A percentile compares a stretch with the other conserved stretches of the same genome.
These are phyloP conservation scores for Gerris lacustris DNA, from an alignment of 2,888 invertebrate species.

Conservation along the genomic window DNA sequence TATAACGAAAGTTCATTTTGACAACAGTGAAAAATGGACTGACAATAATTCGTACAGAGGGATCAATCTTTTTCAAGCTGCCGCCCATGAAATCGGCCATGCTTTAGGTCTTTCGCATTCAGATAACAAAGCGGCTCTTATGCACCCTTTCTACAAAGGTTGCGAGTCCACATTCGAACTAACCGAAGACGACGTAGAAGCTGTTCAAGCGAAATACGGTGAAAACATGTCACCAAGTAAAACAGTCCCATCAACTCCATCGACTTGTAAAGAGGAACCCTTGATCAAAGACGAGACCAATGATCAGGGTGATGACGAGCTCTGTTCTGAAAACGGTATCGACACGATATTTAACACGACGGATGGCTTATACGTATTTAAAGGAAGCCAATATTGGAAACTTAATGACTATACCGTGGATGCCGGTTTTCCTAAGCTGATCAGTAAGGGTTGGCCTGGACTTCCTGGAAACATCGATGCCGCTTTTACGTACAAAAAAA, in stretches of 20 bases:
- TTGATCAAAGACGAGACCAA: conserved; percentile 2
- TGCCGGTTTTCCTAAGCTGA: not conserved
- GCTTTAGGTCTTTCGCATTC: conserved; percentile 92
- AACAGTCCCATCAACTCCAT: too few species aligned
- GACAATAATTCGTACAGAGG: conserved; percentile 58
- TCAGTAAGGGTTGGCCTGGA: not conserved
- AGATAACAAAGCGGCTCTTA: conserved; percentile 75
- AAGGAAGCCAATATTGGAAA: not conserved
- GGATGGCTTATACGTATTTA: conserved; percentile 56
- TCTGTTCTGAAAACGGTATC: conserved; percentile 69
- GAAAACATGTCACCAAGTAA: too few species aligned
- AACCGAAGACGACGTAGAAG: conserved; percentile 73
- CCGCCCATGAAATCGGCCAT: conserved; percentile 95
- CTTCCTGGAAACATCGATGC: not conserved
- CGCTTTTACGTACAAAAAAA: conserved; percentile 38
- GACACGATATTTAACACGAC: conserved; percentile 85
- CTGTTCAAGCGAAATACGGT: conserved; percentile 52
- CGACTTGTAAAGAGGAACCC: too few species aligned
- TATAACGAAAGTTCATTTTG: conserved; percentile 98
- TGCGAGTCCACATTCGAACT: conserved; percentile 75
- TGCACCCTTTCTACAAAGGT: conserved; percentile 95
- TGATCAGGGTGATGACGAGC: conserved; percentile 51
- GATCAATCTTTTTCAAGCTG: conserved; percentile 87
- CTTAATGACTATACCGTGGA: not conserved
- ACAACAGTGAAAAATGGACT: conserved; percentile 89